Percentiles rank a stretch among this genome's conserved stretches.
These are phyloP conservation scores for Chelonus formosanus DNA, from an alignment of 2,888 invertebrate genomes.

Conservation along the genomic window DNA sequence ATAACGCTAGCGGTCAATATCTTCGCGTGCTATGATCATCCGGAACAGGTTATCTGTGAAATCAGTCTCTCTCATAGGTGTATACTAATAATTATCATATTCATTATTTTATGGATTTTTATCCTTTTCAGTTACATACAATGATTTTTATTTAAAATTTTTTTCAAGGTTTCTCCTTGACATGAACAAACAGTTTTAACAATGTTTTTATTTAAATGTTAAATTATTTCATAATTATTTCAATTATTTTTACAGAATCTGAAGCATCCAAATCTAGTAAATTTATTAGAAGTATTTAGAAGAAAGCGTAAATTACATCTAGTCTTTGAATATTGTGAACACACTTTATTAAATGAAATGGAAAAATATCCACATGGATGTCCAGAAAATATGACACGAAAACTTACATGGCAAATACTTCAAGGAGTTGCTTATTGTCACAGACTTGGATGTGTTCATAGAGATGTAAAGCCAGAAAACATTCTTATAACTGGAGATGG, in stretches of 20 bases:
- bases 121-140: neutral
- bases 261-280: conserved; percentile 97
- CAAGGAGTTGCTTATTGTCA: conserved; percentile 97
- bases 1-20: conserved; percentile 61
- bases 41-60: conserved; percentile 31
- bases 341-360: conserved; percentile 94
- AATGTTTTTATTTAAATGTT: conserved; percentile 2
- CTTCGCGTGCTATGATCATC: conserved; percentile 52
- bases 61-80: conserved; percentile 15
- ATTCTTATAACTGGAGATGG: conserved; percentile 92
- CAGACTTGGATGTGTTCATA: conserved; percentile 93
- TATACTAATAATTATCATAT: conserved; percentile 15
- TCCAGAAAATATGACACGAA: conserved; percentile 88
- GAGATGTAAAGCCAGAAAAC: conserved; percentile 99
- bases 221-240: conserved; percentile 22
- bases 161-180: conserved; percentile 35
- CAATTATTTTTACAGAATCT: conserved; percentile 88
- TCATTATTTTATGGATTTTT: conserved; percentile 31
- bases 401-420: conserved; percentile 94
- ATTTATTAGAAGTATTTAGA: conserved; percentile 96
- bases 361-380: conserved; percentile 94
- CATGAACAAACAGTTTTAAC: neutral
- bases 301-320: conserved; percentile 94
- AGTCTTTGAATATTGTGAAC: conserved; percentile 98
- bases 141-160: neutral